Conservation (phyloP, 1,140 invertebrate species). For the Mya arenaria region DNA sequence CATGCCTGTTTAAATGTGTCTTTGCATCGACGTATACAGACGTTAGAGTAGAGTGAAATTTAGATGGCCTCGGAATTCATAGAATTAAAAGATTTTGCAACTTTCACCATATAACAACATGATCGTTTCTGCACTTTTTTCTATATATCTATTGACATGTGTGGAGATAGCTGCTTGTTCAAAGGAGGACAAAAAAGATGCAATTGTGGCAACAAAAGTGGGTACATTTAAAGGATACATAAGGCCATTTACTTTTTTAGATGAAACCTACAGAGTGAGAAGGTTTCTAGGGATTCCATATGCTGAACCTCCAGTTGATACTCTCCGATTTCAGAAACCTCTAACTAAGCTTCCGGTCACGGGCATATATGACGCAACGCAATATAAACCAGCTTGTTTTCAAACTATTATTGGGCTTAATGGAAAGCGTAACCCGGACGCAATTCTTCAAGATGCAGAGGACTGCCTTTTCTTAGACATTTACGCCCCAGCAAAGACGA, state of each 20-base stretch:
- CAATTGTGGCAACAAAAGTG: neutral
- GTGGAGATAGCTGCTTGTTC: no score
- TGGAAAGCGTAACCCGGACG: neutral
- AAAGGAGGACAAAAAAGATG: no score
- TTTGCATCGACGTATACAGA: no score
- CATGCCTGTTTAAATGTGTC: no score
- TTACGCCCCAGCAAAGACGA: constrained; percentile 84
- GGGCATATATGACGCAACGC: neutral
- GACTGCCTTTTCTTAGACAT: constrained; percentile 98
- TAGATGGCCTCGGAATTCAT: no score
- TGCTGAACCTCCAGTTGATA: constrained; percentile 15
- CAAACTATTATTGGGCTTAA: neutral
- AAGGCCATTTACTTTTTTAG: neutral
- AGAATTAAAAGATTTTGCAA: no score
- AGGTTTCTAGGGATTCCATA: constrained; percentile 24
- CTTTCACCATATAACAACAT: no score
- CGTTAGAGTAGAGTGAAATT: no score
- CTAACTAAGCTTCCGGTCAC: neutral
- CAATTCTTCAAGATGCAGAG: constrained; percentile 83
- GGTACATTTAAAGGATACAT: neutral
- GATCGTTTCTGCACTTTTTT: no score
- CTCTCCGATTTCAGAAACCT: constrained; percentile 19
- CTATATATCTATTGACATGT: no score
- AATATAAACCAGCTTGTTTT: neutral
- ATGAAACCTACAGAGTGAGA: neutral